Evolutionary conservation across 1,140 invertebrate species (phyloP), one percentile per base, ranked within the genome.

Genomic region (Euschistus heros): DNA sequence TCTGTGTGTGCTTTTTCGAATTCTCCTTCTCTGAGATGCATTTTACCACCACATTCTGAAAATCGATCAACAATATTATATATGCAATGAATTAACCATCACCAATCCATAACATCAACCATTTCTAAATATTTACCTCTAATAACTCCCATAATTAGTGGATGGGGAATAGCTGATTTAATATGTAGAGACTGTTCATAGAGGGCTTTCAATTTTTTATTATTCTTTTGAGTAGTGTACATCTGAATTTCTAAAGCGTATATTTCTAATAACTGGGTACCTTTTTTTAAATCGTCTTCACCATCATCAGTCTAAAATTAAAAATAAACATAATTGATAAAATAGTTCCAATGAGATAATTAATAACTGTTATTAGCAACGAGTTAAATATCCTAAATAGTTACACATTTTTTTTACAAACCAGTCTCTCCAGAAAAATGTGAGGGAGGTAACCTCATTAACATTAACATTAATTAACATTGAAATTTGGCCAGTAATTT

Each of bases 181-280:
- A 99, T 98, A 75, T 98, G 94, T 55, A 99, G 80, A 0, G 95
- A 98, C 76, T 98, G 94, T 75, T 99, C 96, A 76, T 99, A 99
- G 0, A 99, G 79, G 5, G 91, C 89, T 79, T 99, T 99, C 8
- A 99, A 77, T 76, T 98, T 98, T 75, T 99, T 99, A 74, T 99
- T 99, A 76, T 99, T 99, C 74, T 99, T 99, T 79, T 98, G 96
- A 64, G 93, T 94, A 1, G 97, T 99, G 75, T 99, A 98, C 97
- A 99, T 99, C 81, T 99, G 97, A 73, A 99, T 99, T 83, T 99
- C 97, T 69, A 99, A 77, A 0, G 97, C 97, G 78, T 99, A 99
- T 63, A 99, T 98, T 79, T 99, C 97, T 52, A 99, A 77, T 10
- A 99, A 77, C 73, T 99, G 97, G 2, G 97, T 99, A 52, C 96